Conservation (phyloP, 2,888 invertebrate genomes). For the Dolichopus griseipennis region DNA sequence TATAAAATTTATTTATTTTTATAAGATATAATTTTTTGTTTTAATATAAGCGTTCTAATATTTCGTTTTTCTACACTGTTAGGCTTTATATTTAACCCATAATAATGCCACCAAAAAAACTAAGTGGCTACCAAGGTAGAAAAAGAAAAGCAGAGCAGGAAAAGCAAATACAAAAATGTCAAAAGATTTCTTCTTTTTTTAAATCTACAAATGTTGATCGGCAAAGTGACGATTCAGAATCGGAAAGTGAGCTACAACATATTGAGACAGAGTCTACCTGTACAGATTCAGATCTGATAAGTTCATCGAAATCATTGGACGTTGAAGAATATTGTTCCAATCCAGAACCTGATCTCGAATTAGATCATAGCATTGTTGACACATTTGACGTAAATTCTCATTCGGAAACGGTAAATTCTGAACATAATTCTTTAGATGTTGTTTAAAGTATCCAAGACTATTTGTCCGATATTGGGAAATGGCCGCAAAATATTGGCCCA, state of each 20-base stretch:
- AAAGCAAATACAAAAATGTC: background rate
- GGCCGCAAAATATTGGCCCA: background rate
- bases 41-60: slow-evolving; percentile 12
- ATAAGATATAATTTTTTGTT: slow-evolving; percentile 11
- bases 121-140: slow-evolving; percentile 10
- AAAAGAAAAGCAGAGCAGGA: slow-evolving; percentile 10
- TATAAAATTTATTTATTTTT: slow-evolving; percentile 10
- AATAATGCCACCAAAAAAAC: slow-evolving; percentile 11
- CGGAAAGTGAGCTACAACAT: no score
- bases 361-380: background rate
- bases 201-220: background rate
- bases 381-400: background rate
- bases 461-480: background rate
- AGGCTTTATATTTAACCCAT: slow-evolving; percentile 12
- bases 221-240: no score
- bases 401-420: background rate
- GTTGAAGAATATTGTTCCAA: background rate
- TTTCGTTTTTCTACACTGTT: slow-evolving; percentile 12
- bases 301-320: background rate
- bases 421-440: slow-evolving; percentile 5
- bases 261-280: no score
- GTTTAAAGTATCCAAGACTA: background rate
- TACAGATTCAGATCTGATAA: no score
- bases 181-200: slow-evolving; percentile 3
- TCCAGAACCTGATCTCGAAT: background rate